These are phyloP conservation scores for Halcyon leucocephala DNA, from an alignment of 2,797 vertebrate species.

Conservation along the genomic window DNA sequence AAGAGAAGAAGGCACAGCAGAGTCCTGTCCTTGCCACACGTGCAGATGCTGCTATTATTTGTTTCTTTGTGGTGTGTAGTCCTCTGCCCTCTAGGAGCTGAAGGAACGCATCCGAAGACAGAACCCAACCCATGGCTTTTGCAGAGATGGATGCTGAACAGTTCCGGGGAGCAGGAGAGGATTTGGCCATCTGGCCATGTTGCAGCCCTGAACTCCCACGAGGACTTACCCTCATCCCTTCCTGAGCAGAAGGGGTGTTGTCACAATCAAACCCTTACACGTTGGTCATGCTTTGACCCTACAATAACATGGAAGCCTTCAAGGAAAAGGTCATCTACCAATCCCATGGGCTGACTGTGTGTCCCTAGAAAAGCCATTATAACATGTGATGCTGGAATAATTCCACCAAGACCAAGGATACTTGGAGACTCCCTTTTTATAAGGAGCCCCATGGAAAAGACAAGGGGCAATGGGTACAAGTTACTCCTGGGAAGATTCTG, in stretches of 20 bases:
- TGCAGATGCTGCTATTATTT: not conserved
- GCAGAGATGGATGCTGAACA: not conserved
- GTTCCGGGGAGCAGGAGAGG: not conserved
- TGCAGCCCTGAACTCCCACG: not conserved
- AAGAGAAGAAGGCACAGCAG: not conserved
- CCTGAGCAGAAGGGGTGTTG: not conserved
- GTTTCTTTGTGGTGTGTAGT: not conserved
- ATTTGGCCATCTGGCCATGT: not conserved
- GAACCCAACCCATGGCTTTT: not conserved
- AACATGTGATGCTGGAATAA: not conserved
- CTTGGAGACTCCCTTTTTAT: too few species aligned
- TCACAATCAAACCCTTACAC: not conserved
- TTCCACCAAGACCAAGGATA: not conserved
- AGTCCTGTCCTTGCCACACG: not conserved
- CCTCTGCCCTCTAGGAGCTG: not conserved
- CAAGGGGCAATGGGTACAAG: too few species aligned
- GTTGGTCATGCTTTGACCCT: rapidly evolving
- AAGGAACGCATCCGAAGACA: not conserved
- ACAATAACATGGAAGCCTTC: not conserved
- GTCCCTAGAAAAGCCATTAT: not conserved
- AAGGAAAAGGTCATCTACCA: not conserved
- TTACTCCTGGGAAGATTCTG: too few species aligned
- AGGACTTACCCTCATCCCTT: not conserved
- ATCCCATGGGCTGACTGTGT: not conserved
- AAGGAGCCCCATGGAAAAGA: too few species aligned